These are phyloP conservation scores for Dendrocopos noguchii DNA, from an alignment of 2,113 vertebrate genomes.

Conservation along the genomic window DNA sequence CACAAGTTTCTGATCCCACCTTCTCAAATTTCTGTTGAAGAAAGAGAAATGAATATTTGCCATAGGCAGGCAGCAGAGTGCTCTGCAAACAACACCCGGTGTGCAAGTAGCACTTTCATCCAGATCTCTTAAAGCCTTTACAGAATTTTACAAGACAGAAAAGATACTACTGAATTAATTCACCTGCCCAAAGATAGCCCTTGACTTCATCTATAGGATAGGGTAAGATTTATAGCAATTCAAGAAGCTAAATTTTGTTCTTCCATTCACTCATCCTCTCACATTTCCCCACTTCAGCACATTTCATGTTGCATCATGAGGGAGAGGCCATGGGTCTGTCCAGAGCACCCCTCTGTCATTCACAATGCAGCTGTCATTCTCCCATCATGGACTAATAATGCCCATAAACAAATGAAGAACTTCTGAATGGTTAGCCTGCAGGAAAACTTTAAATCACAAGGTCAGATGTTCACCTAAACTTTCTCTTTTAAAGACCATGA, in stretches of 20 bases:
- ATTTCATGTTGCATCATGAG: accelerated
- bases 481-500: not conserved
- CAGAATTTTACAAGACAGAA: not conserved
- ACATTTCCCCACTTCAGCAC: not conserved
- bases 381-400: not conserved
- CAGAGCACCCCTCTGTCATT: not conserved
- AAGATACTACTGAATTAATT: not conserved
- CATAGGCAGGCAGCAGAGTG: not conserved
- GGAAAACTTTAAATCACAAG: not conserved
- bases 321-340: not conserved
- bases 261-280: not conserved
- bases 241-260: not conserved
- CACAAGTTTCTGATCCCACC: not conserved
- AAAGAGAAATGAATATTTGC: not conserved
- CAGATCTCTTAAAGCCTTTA: not conserved
- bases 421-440: not conserved
- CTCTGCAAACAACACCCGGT: not conserved
- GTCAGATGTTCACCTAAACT: not conserved
- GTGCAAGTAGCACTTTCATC: not conserved
- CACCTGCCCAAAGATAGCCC: not conserved
- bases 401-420: not conserved
- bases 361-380: not conserved
- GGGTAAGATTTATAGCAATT: not conserved
- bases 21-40: not conserved
- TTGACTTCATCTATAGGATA: not conserved